A percentile compares a stretch with the other conserved stretches of the same genome.
Evolutionary conservation across 2,797 vertebrate genomes (phyloP).

Genomic region (Erethizon dorsatum): DNA sequence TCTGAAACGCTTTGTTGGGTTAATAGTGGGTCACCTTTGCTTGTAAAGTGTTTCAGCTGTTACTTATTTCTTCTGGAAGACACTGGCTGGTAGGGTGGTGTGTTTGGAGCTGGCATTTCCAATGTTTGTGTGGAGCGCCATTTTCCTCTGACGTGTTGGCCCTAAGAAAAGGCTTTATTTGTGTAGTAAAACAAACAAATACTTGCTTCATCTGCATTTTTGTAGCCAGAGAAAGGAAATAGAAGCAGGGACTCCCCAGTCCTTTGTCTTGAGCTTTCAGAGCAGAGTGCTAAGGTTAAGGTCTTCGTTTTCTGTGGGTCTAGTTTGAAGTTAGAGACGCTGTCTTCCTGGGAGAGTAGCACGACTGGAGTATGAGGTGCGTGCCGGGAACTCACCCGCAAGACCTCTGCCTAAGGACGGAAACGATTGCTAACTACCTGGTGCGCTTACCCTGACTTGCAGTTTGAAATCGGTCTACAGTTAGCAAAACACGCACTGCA

Average conservation of each 20-base stretch:
- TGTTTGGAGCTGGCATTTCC: not conserved
- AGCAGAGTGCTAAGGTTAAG: not conserved
- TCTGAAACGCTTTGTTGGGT: not conserved
- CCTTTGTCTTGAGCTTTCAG: not conserved
- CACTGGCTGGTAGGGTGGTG: not conserved
- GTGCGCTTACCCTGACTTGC: not conserved
- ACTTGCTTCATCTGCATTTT: constrained; percentile 77
- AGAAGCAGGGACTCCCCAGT: not conserved
- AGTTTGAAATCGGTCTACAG: not conserved
- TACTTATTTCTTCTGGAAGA: not conserved
- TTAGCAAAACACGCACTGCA: not conserved
- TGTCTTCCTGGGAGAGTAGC: not conserved
- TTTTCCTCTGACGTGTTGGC: constrained; percentile 4
- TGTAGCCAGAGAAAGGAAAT: constrained; percentile 65
- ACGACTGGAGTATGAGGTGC: not conserved
- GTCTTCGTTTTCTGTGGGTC: not conserved
- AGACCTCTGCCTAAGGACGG: not conserved
- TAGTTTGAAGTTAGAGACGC: not conserved
- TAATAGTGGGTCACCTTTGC: not conserved
- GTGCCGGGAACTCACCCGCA: not conserved
- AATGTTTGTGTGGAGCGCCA: not conserved
- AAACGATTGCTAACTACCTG: fast-evolving
- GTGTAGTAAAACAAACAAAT: constrained; percentile 77
- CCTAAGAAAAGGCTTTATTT: constrained; percentile 71
- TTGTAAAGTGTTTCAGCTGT: not conserved